These are phyloP conservation scores for Cirrhinus molitorella DNA, from an alignment of 2,797 vertebrate genomes.

Conservation along the genomic window DNA sequence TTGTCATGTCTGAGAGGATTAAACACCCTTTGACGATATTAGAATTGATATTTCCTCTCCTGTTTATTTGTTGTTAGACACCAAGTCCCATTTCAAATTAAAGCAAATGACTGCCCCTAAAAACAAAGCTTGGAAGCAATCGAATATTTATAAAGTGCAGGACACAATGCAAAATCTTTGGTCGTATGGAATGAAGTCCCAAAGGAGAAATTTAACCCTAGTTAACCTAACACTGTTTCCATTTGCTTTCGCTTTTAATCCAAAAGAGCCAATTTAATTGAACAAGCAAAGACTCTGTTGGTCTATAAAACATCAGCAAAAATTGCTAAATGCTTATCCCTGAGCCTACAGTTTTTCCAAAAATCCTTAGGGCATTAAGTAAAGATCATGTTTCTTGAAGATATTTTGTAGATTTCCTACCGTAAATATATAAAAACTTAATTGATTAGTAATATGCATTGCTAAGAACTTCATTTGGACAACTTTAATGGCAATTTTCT, in stretches of 20 bases:
- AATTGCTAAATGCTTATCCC: not conserved
- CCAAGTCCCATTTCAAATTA: slow-evolving; percentile 36
- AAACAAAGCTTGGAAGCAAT: slow-evolving; percentile 30
- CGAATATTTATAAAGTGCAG: not conserved
- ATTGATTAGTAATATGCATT: no score
- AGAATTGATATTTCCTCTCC: slow-evolving; percentile 27
- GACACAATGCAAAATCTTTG: slow-evolving; percentile 12
- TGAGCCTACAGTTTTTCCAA: not conserved
- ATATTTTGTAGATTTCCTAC: no score
- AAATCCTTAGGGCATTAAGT: no score
- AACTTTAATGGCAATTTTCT: no score
- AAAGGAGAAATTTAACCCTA: not conserved
- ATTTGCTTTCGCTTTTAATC: slow-evolving; percentile 17
- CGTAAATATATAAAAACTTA: no score
- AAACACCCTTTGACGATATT: not conserved
- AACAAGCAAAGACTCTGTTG: not conserved
- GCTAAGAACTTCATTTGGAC: no score
- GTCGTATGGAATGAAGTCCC: not conserved
- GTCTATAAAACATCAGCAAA: not conserved
- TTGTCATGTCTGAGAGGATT: slow-evolving; percentile 26
- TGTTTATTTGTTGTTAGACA: slow-evolving; percentile 25
- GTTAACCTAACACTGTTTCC: slow-evolving; percentile 1
- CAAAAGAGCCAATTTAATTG: not conserved
- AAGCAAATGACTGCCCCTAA: not conserved
- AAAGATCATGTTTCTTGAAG: no score